Evolutionary conservation across 1,140 invertebrate genomes (phyloP).

Genomic region (Calliopsis andreniformis): DNA sequence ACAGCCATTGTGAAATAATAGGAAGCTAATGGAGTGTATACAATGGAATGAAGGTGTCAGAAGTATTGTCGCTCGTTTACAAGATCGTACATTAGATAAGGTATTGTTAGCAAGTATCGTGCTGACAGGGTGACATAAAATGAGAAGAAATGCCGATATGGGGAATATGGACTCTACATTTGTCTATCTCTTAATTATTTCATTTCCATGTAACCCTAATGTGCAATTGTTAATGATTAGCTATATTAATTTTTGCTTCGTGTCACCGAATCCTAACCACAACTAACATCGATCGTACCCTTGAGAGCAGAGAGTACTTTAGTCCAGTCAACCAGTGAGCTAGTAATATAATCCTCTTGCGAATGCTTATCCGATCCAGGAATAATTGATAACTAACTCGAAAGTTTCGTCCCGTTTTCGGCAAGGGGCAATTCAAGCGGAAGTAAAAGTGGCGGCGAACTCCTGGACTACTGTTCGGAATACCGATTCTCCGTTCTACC

Average conservation of each 20-base stretch:
- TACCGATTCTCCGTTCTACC: constrained; percentile 15
- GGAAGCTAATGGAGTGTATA: neutral
- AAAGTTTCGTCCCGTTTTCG: constrained; percentile 47
- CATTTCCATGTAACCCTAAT: too few species aligned
- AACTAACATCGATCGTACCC: constrained; percentile 35
- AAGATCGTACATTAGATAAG: too few species aligned
- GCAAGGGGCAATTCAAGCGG: constrained; percentile 6
- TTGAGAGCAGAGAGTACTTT: constrained; percentile 30
- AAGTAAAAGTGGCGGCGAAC: constrained; percentile 37
- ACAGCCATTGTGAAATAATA: neutral
- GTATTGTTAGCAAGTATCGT: too few species aligned
- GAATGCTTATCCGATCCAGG: constrained; percentile 29
- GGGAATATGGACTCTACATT: too few species aligned
- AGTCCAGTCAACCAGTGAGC: neutral
- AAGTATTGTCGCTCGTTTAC: neutral
- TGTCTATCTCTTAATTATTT: too few species aligned
- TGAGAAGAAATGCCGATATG: too few species aligned
- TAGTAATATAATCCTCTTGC: constrained; percentile 27
- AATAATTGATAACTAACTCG: constrained; percentile 51
- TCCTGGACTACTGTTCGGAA: constrained; percentile 4
- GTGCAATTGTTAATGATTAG: too few species aligned
- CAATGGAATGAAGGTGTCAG: neutral
- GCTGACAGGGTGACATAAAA: too few species aligned
- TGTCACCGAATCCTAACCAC: neutral
- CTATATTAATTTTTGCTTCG: too few species aligned